Conservation (phyloP, 37 sponge, comb jelly and placozoan genomes). For the Bolinopsis microptera region DNA sequence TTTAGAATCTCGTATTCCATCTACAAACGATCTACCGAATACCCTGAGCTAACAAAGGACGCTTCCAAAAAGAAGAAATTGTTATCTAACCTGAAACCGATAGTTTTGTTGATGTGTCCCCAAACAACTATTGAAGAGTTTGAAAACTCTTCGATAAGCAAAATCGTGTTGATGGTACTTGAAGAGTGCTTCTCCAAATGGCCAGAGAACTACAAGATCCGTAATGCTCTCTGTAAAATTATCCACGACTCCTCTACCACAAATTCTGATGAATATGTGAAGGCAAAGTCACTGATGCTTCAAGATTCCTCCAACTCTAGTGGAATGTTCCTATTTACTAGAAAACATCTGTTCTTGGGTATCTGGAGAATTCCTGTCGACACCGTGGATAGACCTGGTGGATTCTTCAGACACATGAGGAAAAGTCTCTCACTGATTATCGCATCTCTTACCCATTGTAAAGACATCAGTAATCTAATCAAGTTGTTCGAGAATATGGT, state of each 20-base stretch:
- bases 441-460: conserved; percentile 47
- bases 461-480: conserved; percentile 56
- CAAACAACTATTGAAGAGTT: neutral
- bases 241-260: conserved; percentile 1
- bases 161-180: neutral
- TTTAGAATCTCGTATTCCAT: conserved; percentile 54
- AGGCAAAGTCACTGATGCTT: conserved; percentile 50
- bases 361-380: conserved; percentile 65
- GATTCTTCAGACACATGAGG: conserved; percentile 62
- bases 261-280: neutral
- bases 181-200: conserved; percentile 15
- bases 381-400: conserved; percentile 58
- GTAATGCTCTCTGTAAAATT: conserved; percentile 55
- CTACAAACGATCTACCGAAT: conserved; percentile 1
- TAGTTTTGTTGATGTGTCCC: neutral
- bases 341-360: conserved; percentile 46
- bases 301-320: conserved; percentile 50
- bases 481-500: conserved; percentile 61
- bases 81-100: neutral
- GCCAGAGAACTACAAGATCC: conserved; percentile 60
- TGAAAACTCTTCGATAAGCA: neutral
- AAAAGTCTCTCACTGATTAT: conserved; percentile 47
- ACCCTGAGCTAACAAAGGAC: conserved; percentile 2
- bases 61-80: neutral
- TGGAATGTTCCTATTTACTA: conserved; percentile 53